Evolutionary conservation across 1,140 invertebrate genomes (phyloP), one percentile per base, ranked within the genome.

Genomic region (Vanessa atalanta): DNA sequence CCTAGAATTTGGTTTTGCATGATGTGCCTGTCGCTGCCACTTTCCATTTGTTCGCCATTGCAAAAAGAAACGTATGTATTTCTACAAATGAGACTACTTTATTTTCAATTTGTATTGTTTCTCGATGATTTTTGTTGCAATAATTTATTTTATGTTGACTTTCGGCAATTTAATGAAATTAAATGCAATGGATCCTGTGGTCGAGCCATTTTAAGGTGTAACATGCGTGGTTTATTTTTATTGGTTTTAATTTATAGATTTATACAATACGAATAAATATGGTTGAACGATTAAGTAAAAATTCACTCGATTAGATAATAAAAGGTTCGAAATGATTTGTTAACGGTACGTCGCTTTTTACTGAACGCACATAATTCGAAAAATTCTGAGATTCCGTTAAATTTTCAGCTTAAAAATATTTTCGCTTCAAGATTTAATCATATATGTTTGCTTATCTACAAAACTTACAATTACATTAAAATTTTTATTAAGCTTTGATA

Each of bases 261-360:
- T 11, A 16, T 11, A 23, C 5, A 13, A 57, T 0, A 23, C 23
- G 23, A 15, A 8, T 55, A 0, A 23, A 20, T 37, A 61, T n/a
- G 26, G 26, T 26, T n/a, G 13, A 61, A 61, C 15, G 57, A 6
- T 15, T 61, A 37, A 61, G 13, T 61, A 37, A 43, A 57, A 61
- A 61, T n/a, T 15, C 57, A 61, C 26, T 61, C 26, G 57, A 61
- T 61, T 37, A 61, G 26, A 61, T 61, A 14, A 61, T 31, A 31
- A 31, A 4, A 31, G 26, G 26, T 31, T 31, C 6, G 26, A 31
- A 31, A 31, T 26, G 57, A 9, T 15, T 60, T 60, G 26, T 60
- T 14, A 60, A 23, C 8, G 26, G 5, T 5, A 15, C 5, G 11
- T 15, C 57, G 11, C 31, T 60, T 31, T 60, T 37, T 60, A 26